phyloP scores from a whole-genome alignment of 1,140 invertebrate genomes.

The Sminthurinus signatus region DNA sequence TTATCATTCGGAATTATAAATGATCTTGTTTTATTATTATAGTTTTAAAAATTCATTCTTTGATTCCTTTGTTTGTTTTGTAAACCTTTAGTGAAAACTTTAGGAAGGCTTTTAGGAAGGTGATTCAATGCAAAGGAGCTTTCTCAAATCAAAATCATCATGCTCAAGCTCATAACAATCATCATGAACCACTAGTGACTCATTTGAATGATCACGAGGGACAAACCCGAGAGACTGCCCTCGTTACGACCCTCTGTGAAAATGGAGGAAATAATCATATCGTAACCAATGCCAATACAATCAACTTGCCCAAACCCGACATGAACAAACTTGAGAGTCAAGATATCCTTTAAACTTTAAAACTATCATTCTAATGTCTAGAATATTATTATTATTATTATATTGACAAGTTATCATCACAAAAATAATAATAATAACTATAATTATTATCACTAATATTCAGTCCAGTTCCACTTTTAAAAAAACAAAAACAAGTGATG shows the following conservation, averaged over 20 bases:
- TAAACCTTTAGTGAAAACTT: constrained; percentile 76
- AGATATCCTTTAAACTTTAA: constrained; percentile 15
- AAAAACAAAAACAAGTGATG: too few relatives aligned
- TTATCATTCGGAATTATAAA: too few relatives aligned
- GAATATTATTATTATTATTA: too few relatives aligned
- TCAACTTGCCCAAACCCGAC: neutral
- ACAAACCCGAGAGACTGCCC: constrained; percentile 29
- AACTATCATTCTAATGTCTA: too few relatives aligned
- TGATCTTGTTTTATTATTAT: too few relatives aligned
- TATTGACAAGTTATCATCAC: too few relatives aligned
- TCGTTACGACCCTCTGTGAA: constrained; percentile 34
- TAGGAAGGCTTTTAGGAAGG: constrained; percentile 70
- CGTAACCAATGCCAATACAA: neutral
- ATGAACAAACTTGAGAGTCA: neutral
- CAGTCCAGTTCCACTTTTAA: too few relatives aligned
- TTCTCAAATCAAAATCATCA: constrained; percentile 16
- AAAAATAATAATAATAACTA: too few relatives aligned
- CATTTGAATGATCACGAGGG: constrained; percentile 14
- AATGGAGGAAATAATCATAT: constrained; percentile 27
- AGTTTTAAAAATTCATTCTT: too few relatives aligned
- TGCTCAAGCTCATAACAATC: constrained; percentile 24
- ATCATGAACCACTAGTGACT: constrained; percentile 15
- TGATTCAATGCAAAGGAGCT: constrained; percentile 49
- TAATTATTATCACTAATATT: too few relatives aligned
- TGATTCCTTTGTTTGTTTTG: too few relatives aligned